A percentile compares a stretch with the other conserved stretches of the same genome.
Conservation (phyloP, 1,140 invertebrate species). For the Drusus annulatus region DNA sequence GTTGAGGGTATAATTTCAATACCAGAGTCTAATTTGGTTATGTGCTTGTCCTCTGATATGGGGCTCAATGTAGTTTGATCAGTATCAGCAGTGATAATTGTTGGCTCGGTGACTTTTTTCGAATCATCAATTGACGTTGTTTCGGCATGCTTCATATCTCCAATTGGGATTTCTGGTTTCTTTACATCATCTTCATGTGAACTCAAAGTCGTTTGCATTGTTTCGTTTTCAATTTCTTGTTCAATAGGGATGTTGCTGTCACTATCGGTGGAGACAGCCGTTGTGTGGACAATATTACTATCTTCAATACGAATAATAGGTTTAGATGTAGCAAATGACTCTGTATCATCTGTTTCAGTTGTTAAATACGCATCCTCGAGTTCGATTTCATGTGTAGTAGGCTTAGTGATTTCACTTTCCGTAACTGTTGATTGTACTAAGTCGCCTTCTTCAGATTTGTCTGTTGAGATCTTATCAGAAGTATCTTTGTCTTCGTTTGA, state of each 20-base stretch:
- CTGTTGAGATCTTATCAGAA: neutral
- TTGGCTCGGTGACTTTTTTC: too few relatives aligned
- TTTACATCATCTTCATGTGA: neutral
- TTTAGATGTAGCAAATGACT: too few relatives aligned
- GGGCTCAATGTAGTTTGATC: neutral
- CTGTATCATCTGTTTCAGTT: too few relatives aligned
- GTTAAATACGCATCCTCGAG: too few relatives aligned
- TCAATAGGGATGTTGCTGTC: neutral
- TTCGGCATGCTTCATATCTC: neutral
- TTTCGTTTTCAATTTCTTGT: neutral
- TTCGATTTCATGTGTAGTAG: too few relatives aligned
- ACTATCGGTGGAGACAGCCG: neutral
- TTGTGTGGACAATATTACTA: neutral
- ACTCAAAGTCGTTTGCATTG: conserved; percentile 11
- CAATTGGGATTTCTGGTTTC: neutral
- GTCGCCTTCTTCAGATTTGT: neutral
- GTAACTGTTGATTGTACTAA: neutral
- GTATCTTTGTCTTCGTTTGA: neutral
- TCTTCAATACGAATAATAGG: neutral
- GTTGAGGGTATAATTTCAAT: too few relatives aligned
- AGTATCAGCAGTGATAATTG: too few relatives aligned
- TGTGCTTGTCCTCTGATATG: too few relatives aligned
- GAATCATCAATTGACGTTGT: too few relatives aligned
- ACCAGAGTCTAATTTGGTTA: too few relatives aligned
- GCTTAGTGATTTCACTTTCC: neutral